Conservation (phyloP, 2,113 vertebrate species). For the Melanerpes formicivorus region DNA sequence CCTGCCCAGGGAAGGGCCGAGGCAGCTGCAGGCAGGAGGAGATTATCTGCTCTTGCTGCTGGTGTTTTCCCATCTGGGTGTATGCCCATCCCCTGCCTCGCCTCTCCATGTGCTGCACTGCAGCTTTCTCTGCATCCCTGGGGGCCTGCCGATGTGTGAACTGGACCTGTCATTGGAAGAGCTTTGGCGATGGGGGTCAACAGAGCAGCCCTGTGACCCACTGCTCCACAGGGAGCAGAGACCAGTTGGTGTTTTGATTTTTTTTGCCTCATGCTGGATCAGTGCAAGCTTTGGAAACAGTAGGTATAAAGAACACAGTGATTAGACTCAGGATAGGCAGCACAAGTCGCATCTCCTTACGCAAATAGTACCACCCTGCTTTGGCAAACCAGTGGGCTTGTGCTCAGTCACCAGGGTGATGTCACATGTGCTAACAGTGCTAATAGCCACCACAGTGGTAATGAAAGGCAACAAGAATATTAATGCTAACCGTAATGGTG, state of each 20-base stretch:
- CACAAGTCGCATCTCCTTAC: neutral
- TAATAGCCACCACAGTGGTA: neutral
- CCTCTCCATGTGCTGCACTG: rapidly evolving
- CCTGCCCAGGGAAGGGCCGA: neutral
- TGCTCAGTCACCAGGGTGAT: neutral
- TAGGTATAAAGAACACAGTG: neutral
- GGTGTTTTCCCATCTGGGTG: neutral
- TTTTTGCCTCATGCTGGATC: neutral
- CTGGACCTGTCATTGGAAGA: rapidly evolving
- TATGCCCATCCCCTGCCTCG: neutral
- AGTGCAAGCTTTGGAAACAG: neutral
- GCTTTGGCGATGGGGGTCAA: neutral
- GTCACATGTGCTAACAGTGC: neutral
- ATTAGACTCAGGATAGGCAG: neutral
- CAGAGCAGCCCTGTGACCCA: neutral
- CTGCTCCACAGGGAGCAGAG: neutral
- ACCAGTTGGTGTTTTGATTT: neutral
- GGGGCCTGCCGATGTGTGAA: neutral
- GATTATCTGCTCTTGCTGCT: neutral
- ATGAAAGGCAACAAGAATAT: neutral
- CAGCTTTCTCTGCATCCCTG: neutral
- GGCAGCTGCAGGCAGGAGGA: rapidly evolving
- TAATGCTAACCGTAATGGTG: neutral
- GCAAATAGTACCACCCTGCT: neutral
- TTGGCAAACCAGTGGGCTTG: neutral